Base-by-base conservation (phyloP, 1,140 invertebrate genomes). In the Drosophila ercepeae region DNA sequence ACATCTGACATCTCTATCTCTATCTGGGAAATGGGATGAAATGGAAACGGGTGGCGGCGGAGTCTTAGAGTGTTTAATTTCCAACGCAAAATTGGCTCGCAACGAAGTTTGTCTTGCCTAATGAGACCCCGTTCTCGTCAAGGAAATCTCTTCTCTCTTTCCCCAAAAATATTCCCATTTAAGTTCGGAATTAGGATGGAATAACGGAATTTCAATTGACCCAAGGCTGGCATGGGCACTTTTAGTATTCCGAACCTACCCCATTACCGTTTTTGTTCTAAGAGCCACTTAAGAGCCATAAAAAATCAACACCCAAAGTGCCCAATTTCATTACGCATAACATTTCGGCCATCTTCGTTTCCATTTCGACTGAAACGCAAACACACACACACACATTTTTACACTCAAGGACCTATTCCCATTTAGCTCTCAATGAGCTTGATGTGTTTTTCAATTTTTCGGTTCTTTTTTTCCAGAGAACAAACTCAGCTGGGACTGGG, bases 301-400 rank as follows among this genome's bases (percentile, higher is more conserved):
- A 76, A 81, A 78, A 86, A 86, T 84, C 76, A 76, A 68, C 65
- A 65, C 50, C 50, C 49, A 74, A 53, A 51, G 55, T 53, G 69
- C 63, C 57, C 77, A 88, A 84, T 76, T 88, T 86, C 72, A 86
- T 84, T 72, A 79, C 70, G 77, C 69, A 78, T 83, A 78, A 74
- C 81, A 70, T 59, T 71, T 71, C 29, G 54, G 61, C 42, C 78
- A 61, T 60, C 75, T 60, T 75, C 48, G 29, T 63, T 51, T 53
- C 36, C 57, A 60, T 65, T 58, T 25, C 45, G 46, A 41, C 48
- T 48, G 19, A 36, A 63, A 60, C 36, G 14, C 29, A 32, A 9
- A 18, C 41, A 39, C 23, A 34, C 46, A 21, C 36, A 55, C 46
- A 52, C n/a, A 23, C n/a, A 25, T 2, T 23, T 27, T 14, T 8